phyloP scores from a whole-genome alignment of 2,113 vertebrate genomes.

The Pachycephala philippinensis region DNA sequence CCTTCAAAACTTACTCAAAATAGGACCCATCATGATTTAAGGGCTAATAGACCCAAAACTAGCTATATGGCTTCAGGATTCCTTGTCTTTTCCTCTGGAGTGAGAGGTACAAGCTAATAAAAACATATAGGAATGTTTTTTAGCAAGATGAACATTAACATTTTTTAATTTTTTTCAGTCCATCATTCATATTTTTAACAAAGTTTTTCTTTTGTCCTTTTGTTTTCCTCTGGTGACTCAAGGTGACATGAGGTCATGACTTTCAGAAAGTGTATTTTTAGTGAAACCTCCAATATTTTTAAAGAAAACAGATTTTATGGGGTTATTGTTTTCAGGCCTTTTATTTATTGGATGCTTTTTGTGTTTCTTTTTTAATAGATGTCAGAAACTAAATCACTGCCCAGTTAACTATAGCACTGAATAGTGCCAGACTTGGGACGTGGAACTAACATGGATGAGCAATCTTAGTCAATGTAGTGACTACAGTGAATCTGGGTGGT shows the following conservation, averaged over 20 bases:
- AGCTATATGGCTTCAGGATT: not conserved
- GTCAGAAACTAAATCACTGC: not conserved
- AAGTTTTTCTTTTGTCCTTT: not conserved
- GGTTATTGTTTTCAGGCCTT: fast-evolving
- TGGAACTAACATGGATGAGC: not conserved
- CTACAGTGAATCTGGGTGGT: not conserved
- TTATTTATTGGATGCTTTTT: not conserved
- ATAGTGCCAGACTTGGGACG: too few relatives aligned
- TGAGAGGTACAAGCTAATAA: not conserved
- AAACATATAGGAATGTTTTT: not conserved
- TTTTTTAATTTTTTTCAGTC: not conserved
- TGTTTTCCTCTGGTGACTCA: fast-evolving
- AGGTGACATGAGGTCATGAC: fast-evolving
- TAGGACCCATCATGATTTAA: not conserved
- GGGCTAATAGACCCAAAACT: not conserved
- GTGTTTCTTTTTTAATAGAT: not conserved
- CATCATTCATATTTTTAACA: not conserved
- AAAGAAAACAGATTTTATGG: not conserved
- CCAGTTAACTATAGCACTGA: not conserved
- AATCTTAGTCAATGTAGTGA: not conserved
- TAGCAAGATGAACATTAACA: not conserved
- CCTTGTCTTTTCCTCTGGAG: not conserved
- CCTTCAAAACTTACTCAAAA: not conserved
- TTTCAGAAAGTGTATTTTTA: not conserved
- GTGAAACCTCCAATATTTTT: fast-evolving